These are phyloP conservation scores for Seriola rivoliana DNA, from an alignment of 2,113 vertebrate genomes.

Conservation along the genomic window DNA sequence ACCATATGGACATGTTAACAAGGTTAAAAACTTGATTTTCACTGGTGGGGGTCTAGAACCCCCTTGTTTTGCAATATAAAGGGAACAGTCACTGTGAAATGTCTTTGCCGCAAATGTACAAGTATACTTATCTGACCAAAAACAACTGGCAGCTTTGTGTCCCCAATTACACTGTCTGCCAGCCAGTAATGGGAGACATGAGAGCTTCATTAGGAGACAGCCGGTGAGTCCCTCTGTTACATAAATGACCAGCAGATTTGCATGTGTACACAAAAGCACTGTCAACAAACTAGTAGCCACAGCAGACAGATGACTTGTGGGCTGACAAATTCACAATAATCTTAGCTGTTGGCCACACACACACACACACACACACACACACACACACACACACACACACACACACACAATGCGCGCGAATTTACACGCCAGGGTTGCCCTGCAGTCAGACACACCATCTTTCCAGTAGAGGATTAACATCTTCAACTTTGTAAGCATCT, in stretches of 20 bases:
- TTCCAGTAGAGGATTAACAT: slow-evolving; percentile 26
- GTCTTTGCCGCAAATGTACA: not conserved
- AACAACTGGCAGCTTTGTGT: slow-evolving; percentile 62
- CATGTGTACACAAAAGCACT: slow-evolving; percentile 37
- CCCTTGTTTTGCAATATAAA: not conserved
- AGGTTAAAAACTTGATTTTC: too few relatives aligned
- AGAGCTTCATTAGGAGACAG: slow-evolving; percentile 53
- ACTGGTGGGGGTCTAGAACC: not conserved
- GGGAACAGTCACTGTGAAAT: slow-evolving; percentile 15
- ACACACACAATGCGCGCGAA: not conserved
- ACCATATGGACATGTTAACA: too few relatives aligned
- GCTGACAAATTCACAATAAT: slow-evolving; percentile 47
- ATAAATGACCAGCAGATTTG: slow-evolving; percentile 36
- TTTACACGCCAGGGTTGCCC: slow-evolving; percentile 26
- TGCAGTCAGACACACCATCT: not conserved
- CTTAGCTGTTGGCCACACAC: slow-evolving; percentile 31
- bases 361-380: not conserved
- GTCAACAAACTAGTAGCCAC: slow-evolving; percentile 12
- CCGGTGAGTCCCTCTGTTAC: slow-evolving; percentile 16
- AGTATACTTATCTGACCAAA: slow-evolving; percentile 19
- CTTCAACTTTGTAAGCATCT: slow-evolving; percentile 35
- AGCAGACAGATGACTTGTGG: slow-evolving; percentile 8
- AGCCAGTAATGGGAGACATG: slow-evolving; percentile 64
- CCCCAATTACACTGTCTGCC: slow-evolving; percentile 62
- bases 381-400: too few relatives aligned